Evolutionary conservation across 2,888 invertebrate species (phyloP).

Genomic region (Cataglyphis altisquamis): DNA sequence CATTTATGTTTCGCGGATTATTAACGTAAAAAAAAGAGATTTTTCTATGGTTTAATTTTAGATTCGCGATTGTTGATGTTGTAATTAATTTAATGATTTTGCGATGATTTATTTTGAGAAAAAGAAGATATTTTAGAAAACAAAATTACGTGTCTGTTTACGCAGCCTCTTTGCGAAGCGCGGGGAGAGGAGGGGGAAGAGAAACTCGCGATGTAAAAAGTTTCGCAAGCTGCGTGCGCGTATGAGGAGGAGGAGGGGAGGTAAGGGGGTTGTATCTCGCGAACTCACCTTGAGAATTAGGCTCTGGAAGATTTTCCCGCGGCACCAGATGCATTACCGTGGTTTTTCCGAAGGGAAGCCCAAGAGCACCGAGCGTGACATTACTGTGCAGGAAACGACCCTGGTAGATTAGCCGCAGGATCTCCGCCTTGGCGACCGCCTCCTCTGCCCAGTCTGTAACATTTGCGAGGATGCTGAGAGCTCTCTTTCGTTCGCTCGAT

Average conservation of each 20-base stretch:
- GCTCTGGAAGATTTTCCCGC: slow-evolving; percentile 99
- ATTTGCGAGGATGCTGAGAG: slow-evolving; percentile 22
- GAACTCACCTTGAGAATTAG: slow-evolving; percentile 96
- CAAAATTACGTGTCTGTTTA: slow-evolving; percentile 21
- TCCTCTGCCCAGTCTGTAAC: slow-evolving; percentile 97
- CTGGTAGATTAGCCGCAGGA: slow-evolving; percentile 99
- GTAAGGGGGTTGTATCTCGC: slow-evolving; percentile 33
- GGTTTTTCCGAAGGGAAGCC: slow-evolving; percentile 98
- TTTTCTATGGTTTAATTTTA: neutral
- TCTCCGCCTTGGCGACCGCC: slow-evolving; percentile 98
- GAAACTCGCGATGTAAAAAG: neutral
- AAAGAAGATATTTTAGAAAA: neutral
- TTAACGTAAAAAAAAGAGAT: neutral
- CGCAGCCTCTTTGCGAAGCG: neutral
- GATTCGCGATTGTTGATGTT: neutral
- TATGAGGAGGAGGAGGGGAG: neutral
- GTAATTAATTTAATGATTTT: slow-evolving; percentile 4
- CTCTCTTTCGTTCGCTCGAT: slow-evolving; percentile 21
- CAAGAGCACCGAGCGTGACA: slow-evolving; percentile 98
- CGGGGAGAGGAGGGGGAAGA: neutral
- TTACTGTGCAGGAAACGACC: slow-evolving; percentile 99
- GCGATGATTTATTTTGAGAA: neutral
- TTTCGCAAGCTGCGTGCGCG: neutral
- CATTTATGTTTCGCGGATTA: neutral
- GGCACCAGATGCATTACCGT: slow-evolving; percentile 99